Percentiles rank a stretch among this genome's conserved stretches.
phyloP scores from a whole-genome alignment of 2,888 invertebrate species.

The Theretra japonica region DNA sequence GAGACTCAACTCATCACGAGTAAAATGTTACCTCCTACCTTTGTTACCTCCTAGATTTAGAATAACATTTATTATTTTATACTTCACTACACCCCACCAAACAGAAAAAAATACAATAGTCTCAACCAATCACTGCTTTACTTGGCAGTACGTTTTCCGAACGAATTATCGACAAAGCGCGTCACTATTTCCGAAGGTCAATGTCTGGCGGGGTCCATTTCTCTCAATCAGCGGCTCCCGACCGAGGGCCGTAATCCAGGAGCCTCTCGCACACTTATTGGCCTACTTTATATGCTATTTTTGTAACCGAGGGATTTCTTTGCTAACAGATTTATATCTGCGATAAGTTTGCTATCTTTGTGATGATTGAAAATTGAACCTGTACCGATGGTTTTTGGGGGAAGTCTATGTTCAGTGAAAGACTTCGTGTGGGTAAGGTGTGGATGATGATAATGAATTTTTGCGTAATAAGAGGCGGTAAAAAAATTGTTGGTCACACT shows the following conservation, averaged over 20 bases:
- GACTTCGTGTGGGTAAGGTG: no score
- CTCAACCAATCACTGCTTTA: background rate
- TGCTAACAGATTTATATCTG: background rate
- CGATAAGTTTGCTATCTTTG: background rate
- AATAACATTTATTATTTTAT: no score
- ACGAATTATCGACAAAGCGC: slow-evolving; percentile 31
- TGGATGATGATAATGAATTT: no score
- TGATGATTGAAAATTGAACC: background rate
- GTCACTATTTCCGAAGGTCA: slow-evolving; percentile 56
- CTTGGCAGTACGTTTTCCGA: background rate
- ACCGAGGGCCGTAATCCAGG: slow-evolving; percentile 35
- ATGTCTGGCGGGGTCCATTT: slow-evolving; percentile 49
- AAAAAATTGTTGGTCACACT: no score
- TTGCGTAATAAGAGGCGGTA: no score
- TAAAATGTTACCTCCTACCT: no score
- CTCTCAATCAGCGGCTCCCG: slow-evolving; percentile 54
- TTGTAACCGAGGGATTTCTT: slow-evolving; percentile 5
- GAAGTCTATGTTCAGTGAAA: no score
- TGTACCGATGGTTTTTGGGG: no score
- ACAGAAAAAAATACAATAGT: no score
- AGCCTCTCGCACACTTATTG: slow-evolving; percentile 38
- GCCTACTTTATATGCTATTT: slow-evolving; percentile 37
- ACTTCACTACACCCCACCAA: no score
- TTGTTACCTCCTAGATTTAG: no score
- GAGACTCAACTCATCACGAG: no score